phyloP scores from a whole-genome alignment of 2,888 invertebrate genomes.

The Drosophila prostipennis region DNA sequence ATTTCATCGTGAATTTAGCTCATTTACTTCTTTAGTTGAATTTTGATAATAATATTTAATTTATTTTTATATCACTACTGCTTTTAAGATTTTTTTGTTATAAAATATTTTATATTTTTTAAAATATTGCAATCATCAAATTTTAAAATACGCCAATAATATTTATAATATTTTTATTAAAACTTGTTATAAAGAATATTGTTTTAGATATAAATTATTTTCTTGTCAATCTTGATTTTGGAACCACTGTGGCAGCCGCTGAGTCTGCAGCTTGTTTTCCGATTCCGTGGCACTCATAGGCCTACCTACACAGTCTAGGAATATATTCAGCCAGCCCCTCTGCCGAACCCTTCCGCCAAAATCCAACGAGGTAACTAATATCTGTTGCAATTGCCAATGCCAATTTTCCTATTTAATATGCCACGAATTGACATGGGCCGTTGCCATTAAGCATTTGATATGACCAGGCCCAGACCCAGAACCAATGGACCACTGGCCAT shows the following conservation, averaged over 20 bases:
- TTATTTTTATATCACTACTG: too few relatives aligned
- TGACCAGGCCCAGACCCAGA: conserved; percentile 46
- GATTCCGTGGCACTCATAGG: conserved; percentile 45
- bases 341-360: not conserved
- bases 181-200: too few relatives aligned
- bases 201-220: not conserved
- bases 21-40: too few relatives aligned
- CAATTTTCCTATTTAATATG: conserved; percentile 81
- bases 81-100: too few relatives aligned
- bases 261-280: conserved; percentile 20
- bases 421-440: conserved; percentile 78
- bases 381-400: conserved; percentile 75
- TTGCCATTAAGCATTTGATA: conserved; percentile 76
- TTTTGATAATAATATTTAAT: too few relatives aligned
- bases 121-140: too few relatives aligned
- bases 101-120: too few relatives aligned
- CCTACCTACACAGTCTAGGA: conserved; percentile 47
- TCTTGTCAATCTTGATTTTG: not conserved
- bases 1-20: too few relatives aligned
- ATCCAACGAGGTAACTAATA: conserved; percentile 65
- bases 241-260: conserved; percentile 26
- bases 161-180: too few relatives aligned
- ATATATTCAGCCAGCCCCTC: not conserved
- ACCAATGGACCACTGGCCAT: conserved; percentile 26
- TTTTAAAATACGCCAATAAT: too few relatives aligned